Conservation (phyloP, 2,888 invertebrate species). For the Nephrocerus scutellatus region DNA sequence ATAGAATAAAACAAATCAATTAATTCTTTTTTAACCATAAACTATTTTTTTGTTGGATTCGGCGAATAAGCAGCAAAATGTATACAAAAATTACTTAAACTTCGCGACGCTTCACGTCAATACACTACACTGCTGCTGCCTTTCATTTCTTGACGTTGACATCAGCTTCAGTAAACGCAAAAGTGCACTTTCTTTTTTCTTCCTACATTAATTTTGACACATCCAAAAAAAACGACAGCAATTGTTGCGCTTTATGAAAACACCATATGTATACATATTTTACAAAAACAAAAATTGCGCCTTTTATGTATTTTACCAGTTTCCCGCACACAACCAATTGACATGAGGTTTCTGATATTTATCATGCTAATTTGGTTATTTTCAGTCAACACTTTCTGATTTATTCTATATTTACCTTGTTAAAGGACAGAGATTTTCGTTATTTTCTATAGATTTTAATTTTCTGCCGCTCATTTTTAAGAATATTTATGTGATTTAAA, state of each 20-base stretch:
- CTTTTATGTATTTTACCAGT: constrained; percentile 17
- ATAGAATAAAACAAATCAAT: too few relatives aligned
- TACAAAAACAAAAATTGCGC: constrained; percentile 28
- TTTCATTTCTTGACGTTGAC: constrained; percentile 10
- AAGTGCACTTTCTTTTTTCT: too few relatives aligned
- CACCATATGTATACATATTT: constrained; percentile 2
- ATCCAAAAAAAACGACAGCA: constrained; percentile 1
- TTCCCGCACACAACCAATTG: constrained; percentile 1
- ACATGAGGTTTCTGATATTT: constrained; percentile 10
- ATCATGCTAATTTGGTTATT: constrained; percentile 16
- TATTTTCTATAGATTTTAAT: constrained; percentile 34
- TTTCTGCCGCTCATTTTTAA: constrained; percentile 40
- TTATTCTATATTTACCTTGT: constrained; percentile 32
- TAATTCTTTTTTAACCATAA: too few relatives aligned
- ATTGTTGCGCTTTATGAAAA: neutral
- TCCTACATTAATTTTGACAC: too few relatives aligned
- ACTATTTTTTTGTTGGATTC: too few relatives aligned
- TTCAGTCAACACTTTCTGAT: constrained; percentile 2
- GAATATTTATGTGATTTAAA: constrained; percentile 20
- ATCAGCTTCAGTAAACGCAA: constrained; percentile 11
- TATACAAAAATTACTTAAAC: too few relatives aligned
- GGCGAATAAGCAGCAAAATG: too few relatives aligned
- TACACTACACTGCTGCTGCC: too few relatives aligned
- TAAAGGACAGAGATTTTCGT: constrained; percentile 43
- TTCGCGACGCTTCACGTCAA: too few relatives aligned